A percentile compares a stretch with the other conserved stretches of the same genome.
These are phyloP conservation scores for Elachura formosa DNA, from an alignment of 2,113 vertebrate species.

Conservation along the genomic window DNA sequence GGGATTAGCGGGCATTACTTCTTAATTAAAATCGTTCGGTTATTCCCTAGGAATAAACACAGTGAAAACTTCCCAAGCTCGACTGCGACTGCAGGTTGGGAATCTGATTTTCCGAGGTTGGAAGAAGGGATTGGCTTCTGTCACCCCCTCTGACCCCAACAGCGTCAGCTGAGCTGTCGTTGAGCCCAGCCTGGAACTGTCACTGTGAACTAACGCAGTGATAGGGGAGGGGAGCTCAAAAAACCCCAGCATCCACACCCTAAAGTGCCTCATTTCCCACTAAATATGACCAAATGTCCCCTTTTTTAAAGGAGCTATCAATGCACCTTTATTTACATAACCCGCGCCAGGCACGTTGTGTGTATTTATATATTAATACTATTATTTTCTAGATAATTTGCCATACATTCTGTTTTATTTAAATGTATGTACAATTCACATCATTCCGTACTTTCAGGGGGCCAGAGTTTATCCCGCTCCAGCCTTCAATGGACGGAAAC, in stretches of 20 bases:
- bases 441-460: neutral
- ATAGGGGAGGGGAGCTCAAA: neutral
- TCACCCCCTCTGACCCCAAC: neutral
- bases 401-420: accelerated
- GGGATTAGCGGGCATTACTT: neutral
- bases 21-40: neutral
- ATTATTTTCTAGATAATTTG: accelerated
- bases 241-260: neutral
- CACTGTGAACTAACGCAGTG: neutral
- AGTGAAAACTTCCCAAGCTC: neutral
- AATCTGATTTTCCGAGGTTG: neutral
- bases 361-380: accelerated
- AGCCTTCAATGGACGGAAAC: neutral
- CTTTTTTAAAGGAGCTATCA: neutral
- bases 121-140: neutral
- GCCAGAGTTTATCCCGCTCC: neutral
- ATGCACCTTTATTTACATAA: accelerated
- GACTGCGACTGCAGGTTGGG: neutral
- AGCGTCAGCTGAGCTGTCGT: neutral
- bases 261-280: neutral
- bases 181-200: neutral
- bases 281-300: neutral
- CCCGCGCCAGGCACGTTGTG: accelerated
- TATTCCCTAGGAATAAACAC: neutral
- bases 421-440: neutral